Evolutionary conservation across 2,888 invertebrate genomes (phyloP).

Genomic region (Diaperis boleti): DNA sequence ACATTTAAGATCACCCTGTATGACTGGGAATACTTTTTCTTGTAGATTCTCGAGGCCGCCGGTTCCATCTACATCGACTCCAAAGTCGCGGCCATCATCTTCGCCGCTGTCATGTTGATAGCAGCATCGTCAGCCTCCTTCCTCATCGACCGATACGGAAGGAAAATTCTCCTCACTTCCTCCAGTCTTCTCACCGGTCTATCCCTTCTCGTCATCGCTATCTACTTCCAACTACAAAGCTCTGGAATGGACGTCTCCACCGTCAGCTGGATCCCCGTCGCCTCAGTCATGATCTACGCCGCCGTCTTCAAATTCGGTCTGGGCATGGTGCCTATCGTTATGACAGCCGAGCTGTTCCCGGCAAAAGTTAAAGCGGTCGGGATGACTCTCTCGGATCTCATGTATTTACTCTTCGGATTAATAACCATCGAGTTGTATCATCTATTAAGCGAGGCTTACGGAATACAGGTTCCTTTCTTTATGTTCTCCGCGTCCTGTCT

Average conservation of each 20-base stretch:
- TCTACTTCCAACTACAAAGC: constrained; percentile 60
- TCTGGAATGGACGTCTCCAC: constrained; percentile 51
- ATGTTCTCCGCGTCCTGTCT: constrained; percentile 59
- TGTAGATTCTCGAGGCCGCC: constrained; percentile 61
- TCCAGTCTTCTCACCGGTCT: constrained; percentile 60
- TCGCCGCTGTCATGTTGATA: constrained; percentile 60
- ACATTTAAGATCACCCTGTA: too few species aligned
- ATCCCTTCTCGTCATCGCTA: constrained; percentile 57
- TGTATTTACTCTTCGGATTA: constrained; percentile 59
- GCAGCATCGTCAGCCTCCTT: constrained; percentile 56
- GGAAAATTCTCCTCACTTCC: constrained; percentile 58
- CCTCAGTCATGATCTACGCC: constrained; percentile 61
- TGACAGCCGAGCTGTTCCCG: constrained; percentile 64
- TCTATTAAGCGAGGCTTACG: constrained; percentile 51
- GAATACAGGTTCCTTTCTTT: constrained; percentile 61
- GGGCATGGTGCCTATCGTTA: constrained; percentile 63
- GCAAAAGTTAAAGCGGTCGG: constrained; percentile 63
- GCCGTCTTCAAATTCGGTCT: constrained; percentile 60
- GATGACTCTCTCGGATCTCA: constrained; percentile 62
- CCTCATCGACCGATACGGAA: constrained; percentile 60
- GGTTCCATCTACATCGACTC: constrained; percentile 58
- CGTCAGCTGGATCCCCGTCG: constrained; percentile 59
- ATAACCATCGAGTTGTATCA: constrained; percentile 60
- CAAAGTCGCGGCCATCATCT: constrained; percentile 60
- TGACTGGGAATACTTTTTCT: too few species aligned